A percentile compares a stretch with the other conserved stretches of the same genome.
Evolutionary conservation across 1,140 invertebrate species (phyloP).

Genomic region (Manduca sexta): DNA sequence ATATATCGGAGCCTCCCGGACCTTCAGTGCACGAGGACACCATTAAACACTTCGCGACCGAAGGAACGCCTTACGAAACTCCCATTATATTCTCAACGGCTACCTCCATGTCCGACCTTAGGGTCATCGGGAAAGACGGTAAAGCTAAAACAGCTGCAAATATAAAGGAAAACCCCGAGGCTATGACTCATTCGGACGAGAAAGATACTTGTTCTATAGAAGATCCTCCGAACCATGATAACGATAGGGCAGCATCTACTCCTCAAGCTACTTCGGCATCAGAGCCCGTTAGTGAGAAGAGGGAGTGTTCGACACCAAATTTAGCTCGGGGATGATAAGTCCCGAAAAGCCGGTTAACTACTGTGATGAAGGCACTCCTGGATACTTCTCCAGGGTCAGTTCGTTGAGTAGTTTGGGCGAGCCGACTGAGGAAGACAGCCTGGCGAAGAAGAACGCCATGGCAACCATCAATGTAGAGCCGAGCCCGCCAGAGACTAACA

Average conservation of each 20-base stretch:
- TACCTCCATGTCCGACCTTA: constrained; percentile 90
- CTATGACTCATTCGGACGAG: constrained; percentile 72
- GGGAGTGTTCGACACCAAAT: constrained; percentile 69
- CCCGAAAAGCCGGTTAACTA: constrained; percentile 86
- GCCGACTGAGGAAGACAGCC: constrained; percentile 53
- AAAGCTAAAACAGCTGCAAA: constrained; percentile 39
- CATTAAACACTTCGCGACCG: constrained; percentile 93
- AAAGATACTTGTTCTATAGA: constrained; percentile 75
- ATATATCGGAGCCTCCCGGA: constrained; percentile 65
- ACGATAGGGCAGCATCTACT: constrained; percentile 48
- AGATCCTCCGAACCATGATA: constrained; percentile 69
- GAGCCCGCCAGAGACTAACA: constrained; percentile 40
- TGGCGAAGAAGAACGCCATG: constrained; percentile 61
- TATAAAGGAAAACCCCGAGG: constrained; percentile 56
- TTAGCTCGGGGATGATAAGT: constrained; percentile 78
- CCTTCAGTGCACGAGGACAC: constrained; percentile 82
- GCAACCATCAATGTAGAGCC: constrained; percentile 57
- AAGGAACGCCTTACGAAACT: constrained; percentile 92
- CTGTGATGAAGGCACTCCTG: constrained; percentile 89
- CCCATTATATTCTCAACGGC: constrained; percentile 91
- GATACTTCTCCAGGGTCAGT: constrained; percentile 87
- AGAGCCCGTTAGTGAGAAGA: constrained; percentile 36
- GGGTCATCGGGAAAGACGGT: constrained; percentile 69
- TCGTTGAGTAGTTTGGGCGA: constrained; percentile 83
- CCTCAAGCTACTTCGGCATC: constrained; percentile 32